Percentiles rank a stretch among this genome's conserved stretches.
Evolutionary conservation across 2,888 invertebrate species (phyloP).

Genomic region (Tachina lurida): DNA sequence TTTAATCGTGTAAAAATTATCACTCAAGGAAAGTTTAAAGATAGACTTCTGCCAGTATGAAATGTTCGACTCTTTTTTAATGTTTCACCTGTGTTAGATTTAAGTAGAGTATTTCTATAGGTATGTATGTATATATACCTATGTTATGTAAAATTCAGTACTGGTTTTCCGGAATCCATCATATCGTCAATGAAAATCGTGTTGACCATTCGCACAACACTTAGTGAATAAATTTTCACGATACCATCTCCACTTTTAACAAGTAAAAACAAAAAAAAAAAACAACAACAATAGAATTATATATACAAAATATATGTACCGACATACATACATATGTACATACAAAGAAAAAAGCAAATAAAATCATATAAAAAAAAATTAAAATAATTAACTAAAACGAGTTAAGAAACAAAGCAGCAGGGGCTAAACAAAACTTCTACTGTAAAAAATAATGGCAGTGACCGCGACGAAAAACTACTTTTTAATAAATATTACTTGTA

Average conservation of each 20-base stretch:
- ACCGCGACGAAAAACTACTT: conserved; percentile 31
- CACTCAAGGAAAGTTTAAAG: no score
- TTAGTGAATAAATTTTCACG: neutral
- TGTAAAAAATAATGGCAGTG: conserved; percentile 22
- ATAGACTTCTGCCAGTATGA: no score
- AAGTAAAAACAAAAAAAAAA: neutral
- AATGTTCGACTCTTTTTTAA: no score
- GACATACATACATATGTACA: neutral
- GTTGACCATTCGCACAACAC: no score
- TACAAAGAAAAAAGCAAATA: conserved; percentile 32
- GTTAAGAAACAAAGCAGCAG: neutral
- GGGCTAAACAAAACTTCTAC: neutral
- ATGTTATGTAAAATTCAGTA: no score
- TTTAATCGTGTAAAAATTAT: no score
- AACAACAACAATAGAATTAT: conserved; percentile 8
- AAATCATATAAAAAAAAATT: conserved; percentile 47
- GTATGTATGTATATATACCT: no score
- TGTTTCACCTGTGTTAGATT: no score
- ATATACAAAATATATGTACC: conserved; percentile 4
- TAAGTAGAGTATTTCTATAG: no score
- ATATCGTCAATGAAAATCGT: no score
- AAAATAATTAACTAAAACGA: conserved; percentile 39
- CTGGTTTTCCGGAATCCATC: no score
- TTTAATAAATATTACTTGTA: conserved; percentile 17
- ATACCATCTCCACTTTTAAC: neutral